phyloP scores from a whole-genome alignment of 2,113 vertebrate genomes.

The Vidua chalybeata region DNA sequence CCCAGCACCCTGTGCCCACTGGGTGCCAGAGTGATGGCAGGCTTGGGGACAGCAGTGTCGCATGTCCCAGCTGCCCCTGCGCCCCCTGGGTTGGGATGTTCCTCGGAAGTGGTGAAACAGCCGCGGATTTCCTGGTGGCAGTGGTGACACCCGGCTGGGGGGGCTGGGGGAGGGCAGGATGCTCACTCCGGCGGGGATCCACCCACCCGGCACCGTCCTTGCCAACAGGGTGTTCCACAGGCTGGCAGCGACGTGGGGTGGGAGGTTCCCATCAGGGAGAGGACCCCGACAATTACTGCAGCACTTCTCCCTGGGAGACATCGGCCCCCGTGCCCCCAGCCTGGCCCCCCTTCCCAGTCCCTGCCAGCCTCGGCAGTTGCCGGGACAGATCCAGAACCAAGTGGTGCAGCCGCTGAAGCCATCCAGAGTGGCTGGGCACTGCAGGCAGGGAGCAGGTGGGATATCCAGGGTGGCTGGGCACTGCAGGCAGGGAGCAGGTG shows the following conservation, averaged over 20 bases:
- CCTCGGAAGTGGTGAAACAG: background rate
- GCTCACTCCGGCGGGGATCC: background rate
- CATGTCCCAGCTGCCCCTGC: background rate
- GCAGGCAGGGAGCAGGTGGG: background rate
- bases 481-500: too few species aligned
- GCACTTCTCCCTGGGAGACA: background rate
- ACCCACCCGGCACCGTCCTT: background rate
- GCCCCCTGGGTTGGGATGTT: background rate
- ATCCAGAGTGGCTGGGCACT: background rate
- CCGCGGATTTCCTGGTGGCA: background rate
- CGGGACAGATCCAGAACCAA: background rate
- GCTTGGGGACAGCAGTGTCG: background rate
- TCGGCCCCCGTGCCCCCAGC: accelerated
- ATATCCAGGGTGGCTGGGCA: background rate
- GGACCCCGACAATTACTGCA: accelerated
- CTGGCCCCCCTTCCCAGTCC: background rate
- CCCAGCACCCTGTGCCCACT: background rate
- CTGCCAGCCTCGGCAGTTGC: accelerated
- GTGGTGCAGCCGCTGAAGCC: accelerated
- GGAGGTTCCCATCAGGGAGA: background rate
- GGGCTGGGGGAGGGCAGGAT: background rate
- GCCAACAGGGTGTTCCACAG: background rate
- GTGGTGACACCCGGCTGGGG: background rate
- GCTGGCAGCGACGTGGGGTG: background rate
- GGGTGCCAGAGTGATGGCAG: accelerated